Evolutionary conservation across 2,113 vertebrate species (phyloP), one percentile per base, ranked within the genome.

Genomic region (Tor tambroides): DNA sequence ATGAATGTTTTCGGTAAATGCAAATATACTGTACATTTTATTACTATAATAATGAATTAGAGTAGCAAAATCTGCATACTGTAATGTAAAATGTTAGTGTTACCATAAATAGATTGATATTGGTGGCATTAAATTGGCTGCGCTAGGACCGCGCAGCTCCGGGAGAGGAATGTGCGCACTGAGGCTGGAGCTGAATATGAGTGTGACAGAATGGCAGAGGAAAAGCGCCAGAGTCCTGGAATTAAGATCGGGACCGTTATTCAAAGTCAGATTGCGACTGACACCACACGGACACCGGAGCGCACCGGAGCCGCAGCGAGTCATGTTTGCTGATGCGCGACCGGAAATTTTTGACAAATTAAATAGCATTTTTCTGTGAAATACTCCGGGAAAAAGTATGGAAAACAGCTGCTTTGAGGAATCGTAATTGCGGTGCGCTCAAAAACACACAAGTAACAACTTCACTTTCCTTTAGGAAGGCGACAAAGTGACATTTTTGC

Each of bases 101-200:
- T 63, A n/a, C 10, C 59, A 74, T 43, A 74, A 74, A 4, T 12
- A 72, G 6, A n/a, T 23, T 6, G 10, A 74, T 21, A 21, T 41
- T 21, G 2, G 9, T 10, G 65, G 9, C 65, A 26, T 21, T 54
- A 54, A 71, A 79, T 5, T 3, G 30, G 74, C 87, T 85, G 96
- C 96, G 93, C 96, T 97, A 96, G 96, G 96, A 96, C 96, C 96
- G 90, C 56, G 94, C 94, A 91, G 94, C 92, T 81, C 56, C 83
- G 85, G 77, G 92, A 91, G 90, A 85, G 90, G 93, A 91, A 88
- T 85, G 94, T 90, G 94, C 95, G 94, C 94, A 91, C 93, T 93
- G 90, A 61, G 88, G 89, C 91, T 89, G 92, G 88, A 85, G 93
- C 90, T 91, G 69, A 92, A 91, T 94, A 90, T 86, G 89, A 91